phyloP scores from a whole-genome alignment of 2,797 vertebrate genomes.

The Tragopan temminckii region DNA sequence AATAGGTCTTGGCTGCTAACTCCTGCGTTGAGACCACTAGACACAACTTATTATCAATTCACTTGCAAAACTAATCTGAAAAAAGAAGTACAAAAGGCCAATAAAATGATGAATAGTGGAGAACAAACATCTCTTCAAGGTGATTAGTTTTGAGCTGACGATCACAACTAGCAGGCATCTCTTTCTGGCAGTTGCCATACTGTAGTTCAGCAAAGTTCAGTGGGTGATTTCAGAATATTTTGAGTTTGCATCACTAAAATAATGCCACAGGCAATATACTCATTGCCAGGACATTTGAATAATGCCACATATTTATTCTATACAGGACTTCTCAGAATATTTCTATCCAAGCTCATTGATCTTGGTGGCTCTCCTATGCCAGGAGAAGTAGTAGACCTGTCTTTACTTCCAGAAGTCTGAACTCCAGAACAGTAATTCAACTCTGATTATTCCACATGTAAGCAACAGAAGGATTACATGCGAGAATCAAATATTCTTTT shows the following conservation, averaged over 20 bases:
- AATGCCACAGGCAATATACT: background rate
- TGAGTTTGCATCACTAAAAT: background rate
- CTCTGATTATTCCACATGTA: background rate
- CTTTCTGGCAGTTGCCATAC: background rate
- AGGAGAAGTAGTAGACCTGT: background rate
- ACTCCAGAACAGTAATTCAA: background rate
- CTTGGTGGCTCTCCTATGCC: background rate
- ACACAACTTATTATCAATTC: background rate
- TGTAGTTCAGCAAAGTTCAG: background rate
- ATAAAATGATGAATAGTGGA: background rate
- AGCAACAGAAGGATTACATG: background rate
- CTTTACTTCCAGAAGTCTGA: background rate
- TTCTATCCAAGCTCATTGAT: background rate
- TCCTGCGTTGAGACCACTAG: background rate
- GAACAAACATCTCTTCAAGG: background rate
- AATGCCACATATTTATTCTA: accelerated
- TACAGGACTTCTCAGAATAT: background rate
- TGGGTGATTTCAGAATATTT: background rate
- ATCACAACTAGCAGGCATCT: background rate
- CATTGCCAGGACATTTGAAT: background rate
- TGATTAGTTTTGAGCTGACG: background rate
- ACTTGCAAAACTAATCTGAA: background rate
- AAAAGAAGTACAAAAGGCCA: background rate
- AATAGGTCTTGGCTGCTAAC: background rate
- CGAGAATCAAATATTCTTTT: background rate